A percentile compares a stretch with the other conserved stretches of the same genome.
These are phyloP conservation scores for Nycteola revayana DNA, from an alignment of 2,888 invertebrate species.

Conservation along the genomic window DNA sequence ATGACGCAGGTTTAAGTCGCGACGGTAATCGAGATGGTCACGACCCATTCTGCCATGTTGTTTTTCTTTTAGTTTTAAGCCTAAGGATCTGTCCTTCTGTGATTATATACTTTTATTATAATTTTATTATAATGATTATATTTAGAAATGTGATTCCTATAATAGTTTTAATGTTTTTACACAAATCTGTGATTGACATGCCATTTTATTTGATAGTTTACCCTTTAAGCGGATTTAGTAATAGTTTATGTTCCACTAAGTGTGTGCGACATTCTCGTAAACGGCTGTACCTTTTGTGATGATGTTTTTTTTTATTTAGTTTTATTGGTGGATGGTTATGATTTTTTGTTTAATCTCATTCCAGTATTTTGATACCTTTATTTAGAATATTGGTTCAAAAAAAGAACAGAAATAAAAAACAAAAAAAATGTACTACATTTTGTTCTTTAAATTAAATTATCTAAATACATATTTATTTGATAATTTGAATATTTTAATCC, in stretches of 20 bases:
- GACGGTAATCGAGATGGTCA: slow-evolving; percentile 9
- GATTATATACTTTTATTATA: slow-evolving; percentile 66
- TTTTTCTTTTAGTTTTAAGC: slow-evolving; percentile 64
- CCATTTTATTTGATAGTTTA: slow-evolving; percentile 56
- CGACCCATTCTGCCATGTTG: slow-evolving; percentile 33
- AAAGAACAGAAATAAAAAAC: too few species aligned
- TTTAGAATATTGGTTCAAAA: too few species aligned
- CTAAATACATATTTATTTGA: too few species aligned
- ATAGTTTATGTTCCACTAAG: slow-evolving; percentile 51
- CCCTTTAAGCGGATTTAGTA: slow-evolving; percentile 56
- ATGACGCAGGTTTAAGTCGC: not conserved
- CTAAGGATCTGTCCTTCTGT: slow-evolving; percentile 64
- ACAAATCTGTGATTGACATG: slow-evolving; percentile 72
- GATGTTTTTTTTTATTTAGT: slow-evolving; percentile 41
- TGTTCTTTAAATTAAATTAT: too few species aligned
- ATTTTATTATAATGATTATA: slow-evolving; percentile 45
- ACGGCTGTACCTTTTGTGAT: slow-evolving; percentile 35
- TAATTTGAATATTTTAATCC: too few species aligned
- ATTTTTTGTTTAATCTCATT: too few species aligned
- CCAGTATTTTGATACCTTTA: too few species aligned
- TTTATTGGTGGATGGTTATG: slow-evolving; percentile 21
- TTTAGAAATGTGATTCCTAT: slow-evolving; percentile 64
- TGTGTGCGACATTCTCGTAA: slow-evolving; percentile 28
- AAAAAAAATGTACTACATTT: too few species aligned
- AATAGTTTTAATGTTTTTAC: slow-evolving; percentile 57